Conservation (phyloP, 2,797 vertebrate species). For the Phalloptychus januarius region DNA sequence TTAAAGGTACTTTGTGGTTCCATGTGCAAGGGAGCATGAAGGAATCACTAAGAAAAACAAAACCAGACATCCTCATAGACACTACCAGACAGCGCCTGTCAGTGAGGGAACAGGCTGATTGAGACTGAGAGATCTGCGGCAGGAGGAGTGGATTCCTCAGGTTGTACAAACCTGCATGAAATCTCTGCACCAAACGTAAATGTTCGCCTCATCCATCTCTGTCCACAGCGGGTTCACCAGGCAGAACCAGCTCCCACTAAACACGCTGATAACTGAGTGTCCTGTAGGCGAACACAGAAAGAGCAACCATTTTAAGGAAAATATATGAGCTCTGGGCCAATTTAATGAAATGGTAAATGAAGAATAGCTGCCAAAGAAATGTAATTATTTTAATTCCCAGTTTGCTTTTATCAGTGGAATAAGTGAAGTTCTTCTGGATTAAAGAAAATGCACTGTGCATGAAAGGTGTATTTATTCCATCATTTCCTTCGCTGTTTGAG, state of each 20-base stretch:
- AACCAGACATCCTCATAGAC: conserved; percentile 3
- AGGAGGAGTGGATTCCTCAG: conserved; percentile 55
- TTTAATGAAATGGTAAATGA: not conserved
- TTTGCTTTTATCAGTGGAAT: not conserved
- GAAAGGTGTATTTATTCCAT: not conserved
- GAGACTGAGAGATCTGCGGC: conserved; percentile 52
- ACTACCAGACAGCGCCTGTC: conserved; percentile 11
- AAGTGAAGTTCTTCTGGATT: not conserved
- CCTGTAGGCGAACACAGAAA: conserved; percentile 18
- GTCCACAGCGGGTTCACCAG: conserved; percentile 23
- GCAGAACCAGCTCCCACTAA: conserved; percentile 7
- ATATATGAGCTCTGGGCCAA: not conserved
- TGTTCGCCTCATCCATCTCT: conserved; percentile 50
- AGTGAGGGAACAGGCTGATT: not conserved
- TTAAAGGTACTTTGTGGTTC: conserved; percentile 4
- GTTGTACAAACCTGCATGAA: conserved; percentile 54
- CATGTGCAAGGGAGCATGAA: conserved; percentile 6
- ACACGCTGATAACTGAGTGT: conserved; percentile 24
- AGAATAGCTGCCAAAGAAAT: not conserved
- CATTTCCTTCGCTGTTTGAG: not conserved
- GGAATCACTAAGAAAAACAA: conserved; percentile 9
- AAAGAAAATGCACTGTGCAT: not conserved
- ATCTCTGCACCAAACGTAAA: conserved; percentile 26
- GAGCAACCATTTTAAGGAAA: not conserved
- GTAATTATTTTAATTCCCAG: not conserved